Evolutionary conservation across 2,797 vertebrate species (phyloP).

Genomic region (Anguilla anguilla): DNA sequence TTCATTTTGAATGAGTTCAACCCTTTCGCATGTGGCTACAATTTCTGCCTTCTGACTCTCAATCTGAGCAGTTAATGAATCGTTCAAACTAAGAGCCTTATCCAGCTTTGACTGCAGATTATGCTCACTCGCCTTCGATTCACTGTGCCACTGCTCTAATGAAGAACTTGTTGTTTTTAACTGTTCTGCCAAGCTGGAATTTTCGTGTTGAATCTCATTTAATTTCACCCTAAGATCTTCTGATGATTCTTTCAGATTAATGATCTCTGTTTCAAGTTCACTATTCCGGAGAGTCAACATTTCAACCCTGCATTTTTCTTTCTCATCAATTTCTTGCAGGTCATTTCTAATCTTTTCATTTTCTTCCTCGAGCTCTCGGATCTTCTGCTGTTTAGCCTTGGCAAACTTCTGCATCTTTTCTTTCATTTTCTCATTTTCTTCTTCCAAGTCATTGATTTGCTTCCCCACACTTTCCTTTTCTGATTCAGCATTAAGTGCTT

Average conservation of each 20-base stretch:
- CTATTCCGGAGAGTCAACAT: conserved; percentile 66
- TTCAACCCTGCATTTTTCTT: conserved; percentile 47
- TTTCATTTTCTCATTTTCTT: conserved; percentile 71
- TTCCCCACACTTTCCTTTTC: conserved; percentile 68
- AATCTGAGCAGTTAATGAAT: conserved; percentile 67
- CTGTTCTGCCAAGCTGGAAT: conserved; percentile 59
- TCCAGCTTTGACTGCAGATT: conserved; percentile 74
- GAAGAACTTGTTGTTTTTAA: conserved; percentile 62
- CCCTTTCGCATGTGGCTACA: conserved; percentile 66
- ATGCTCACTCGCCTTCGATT: conserved; percentile 66
- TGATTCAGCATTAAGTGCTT: conserved; percentile 64
- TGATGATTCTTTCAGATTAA: conserved; percentile 62
- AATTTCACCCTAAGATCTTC: conserved; percentile 66
- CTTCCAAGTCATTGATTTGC: conserved; percentile 58
- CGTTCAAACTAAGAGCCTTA: conserved; percentile 69
- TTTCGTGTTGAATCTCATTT: conserved; percentile 68
- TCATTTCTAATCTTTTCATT: conserved; percentile 65
- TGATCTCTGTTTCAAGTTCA: conserved; percentile 66
- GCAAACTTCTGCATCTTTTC: conserved; percentile 66
- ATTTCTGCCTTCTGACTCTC: conserved; percentile 72
- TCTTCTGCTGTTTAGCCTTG: conserved; percentile 66
- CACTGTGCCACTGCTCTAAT: conserved; percentile 66
- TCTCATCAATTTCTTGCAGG: conserved; percentile 56
- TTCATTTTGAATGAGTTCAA: conserved; percentile 64
- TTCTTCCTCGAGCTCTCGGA: conserved; percentile 71